Evolutionary conservation across 2,113 vertebrate species (phyloP).

Genomic region (Tichodroma muraria): DNA sequence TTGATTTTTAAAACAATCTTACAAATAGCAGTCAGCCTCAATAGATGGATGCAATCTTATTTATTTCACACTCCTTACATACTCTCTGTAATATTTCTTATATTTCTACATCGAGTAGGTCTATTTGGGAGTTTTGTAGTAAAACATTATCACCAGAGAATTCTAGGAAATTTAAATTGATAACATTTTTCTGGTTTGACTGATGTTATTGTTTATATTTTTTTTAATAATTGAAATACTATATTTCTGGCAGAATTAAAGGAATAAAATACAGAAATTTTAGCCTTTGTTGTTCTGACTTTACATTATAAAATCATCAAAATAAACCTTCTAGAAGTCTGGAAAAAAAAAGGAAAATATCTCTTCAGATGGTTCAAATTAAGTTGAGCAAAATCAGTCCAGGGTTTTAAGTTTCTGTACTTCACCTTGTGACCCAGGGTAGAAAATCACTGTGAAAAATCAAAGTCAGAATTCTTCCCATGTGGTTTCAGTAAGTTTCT

Average conservation of each 20-base stretch:
- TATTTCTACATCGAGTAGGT: neutral
- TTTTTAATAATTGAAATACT: neutral
- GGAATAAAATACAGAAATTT: neutral
- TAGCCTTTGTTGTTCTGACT: neutral
- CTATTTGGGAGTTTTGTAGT: neutral
- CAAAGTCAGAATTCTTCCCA: neutral
- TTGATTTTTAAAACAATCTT: conserved; percentile 14
- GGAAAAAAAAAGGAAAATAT: rapidly evolving
- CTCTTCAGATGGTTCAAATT: neutral
- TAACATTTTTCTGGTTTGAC: neutral
- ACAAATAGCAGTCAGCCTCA: neutral
- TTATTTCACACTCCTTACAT: neutral
- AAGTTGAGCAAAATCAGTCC: neutral
- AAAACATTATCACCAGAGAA: neutral
- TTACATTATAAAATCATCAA: neutral
- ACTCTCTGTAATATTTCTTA: neutral
- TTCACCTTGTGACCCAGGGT: neutral
- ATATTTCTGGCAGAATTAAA: neutral
- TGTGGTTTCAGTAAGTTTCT: neutral
- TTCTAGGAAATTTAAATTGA: neutral
- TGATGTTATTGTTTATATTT: neutral
- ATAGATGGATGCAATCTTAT: neutral
- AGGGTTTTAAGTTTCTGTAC: neutral
- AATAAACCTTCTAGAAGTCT: neutral
- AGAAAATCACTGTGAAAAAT: neutral